Percentiles rank a stretch among this genome's conserved stretches.
phyloP scores from a whole-genome alignment of 2,113 vertebrate genomes.

The Suricata suricatta region DNA sequence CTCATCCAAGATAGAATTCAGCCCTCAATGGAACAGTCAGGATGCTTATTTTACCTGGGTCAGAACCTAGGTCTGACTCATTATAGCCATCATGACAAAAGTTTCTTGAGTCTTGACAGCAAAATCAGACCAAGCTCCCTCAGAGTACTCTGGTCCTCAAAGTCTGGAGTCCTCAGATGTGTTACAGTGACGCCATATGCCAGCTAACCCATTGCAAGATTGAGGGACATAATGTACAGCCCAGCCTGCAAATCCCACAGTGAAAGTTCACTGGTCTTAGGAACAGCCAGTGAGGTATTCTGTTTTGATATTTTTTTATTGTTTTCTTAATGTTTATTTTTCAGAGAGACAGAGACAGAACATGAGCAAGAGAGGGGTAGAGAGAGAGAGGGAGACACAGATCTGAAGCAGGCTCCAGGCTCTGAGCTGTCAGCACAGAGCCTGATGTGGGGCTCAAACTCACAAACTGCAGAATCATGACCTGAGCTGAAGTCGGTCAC shows the following conservation, averaged over 20 bases:
- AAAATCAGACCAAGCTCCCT: background rate
- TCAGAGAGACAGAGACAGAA: no score
- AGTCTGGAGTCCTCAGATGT: background rate
- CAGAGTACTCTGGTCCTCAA: background rate
- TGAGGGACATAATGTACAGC: accelerated
- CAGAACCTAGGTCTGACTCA: background rate
- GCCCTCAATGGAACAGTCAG: background rate
- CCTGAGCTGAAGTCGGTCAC: no score
- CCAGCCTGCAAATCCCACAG: background rate
- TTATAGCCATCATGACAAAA: background rate
- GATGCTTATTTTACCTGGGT: background rate
- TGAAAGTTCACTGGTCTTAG: background rate
- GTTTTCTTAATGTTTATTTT: no score
- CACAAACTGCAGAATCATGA: no score
- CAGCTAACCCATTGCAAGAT: background rate
- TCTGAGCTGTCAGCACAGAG: no score
- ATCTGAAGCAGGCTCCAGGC: no score
- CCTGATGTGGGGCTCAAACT: no score
- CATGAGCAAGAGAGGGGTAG: no score
- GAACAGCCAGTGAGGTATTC: background rate
- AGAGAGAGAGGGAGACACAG: no score
- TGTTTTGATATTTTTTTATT: background rate
- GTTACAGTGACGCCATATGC: background rate
- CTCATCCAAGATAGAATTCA: background rate
- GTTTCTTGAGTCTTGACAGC: background rate